Conservation (phyloP, 2,797 vertebrate genomes). For the Ptychadena robeensis region DNA sequence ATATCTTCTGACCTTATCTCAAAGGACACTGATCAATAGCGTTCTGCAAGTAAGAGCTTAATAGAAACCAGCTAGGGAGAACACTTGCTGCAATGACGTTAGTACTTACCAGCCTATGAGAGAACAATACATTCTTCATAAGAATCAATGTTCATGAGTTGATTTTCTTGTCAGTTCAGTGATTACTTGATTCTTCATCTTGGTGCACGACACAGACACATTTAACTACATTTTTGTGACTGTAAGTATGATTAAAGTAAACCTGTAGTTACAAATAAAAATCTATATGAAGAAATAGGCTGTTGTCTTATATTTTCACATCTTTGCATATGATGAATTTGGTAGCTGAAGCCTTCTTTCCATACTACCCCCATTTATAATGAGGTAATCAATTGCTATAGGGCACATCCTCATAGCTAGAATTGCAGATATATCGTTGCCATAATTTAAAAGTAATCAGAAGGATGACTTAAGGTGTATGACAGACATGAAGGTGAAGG, state of each 20-base stretch:
- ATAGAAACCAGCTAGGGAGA: not conserved
- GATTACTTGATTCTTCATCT: not conserved
- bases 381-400: not conserved
- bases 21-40: constrained; percentile 13
- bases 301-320: not conserved
- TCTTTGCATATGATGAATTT: not conserved
- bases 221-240: not conserved
- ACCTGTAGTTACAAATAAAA: not conserved
- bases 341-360: not conserved
- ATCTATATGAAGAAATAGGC: not conserved
- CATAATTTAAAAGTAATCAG: not conserved
- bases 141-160: not conserved
- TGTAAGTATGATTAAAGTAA: not conserved
- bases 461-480: not conserved
- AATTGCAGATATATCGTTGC: too few relatives aligned
- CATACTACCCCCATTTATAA: not conserved
- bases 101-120: not conserved
- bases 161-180: not conserved
- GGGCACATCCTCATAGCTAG: too few relatives aligned
- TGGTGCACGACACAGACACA: not conserved
- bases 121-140: not conserved
- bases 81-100: constrained; percentile 8
- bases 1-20: constrained; percentile 9
- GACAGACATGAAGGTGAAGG: too few relatives aligned
- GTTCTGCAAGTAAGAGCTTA: not conserved